These are phyloP conservation scores for Malacoctenus gilli DNA, from an alignment of 2,797 vertebrate genomes.

Conservation along the genomic window DNA sequence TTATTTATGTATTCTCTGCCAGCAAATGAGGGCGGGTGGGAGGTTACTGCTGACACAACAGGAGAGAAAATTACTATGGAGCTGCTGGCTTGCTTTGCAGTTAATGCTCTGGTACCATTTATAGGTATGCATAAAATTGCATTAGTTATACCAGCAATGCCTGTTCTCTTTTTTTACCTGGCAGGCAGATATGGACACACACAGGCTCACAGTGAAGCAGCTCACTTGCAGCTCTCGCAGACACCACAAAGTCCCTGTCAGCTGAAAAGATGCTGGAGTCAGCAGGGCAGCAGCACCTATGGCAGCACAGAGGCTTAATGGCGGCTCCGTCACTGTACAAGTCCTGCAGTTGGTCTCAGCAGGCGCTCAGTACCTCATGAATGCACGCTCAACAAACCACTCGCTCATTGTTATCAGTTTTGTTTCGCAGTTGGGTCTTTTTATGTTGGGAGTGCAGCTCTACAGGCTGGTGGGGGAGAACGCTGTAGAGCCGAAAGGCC, in stretches of 20 bases:
- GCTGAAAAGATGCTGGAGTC: constrained; percentile 67
- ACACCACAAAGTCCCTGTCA: constrained; percentile 59
- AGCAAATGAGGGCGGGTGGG: constrained; percentile 23
- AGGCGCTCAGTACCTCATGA: constrained; percentile 40
- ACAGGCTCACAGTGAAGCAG: background rate
- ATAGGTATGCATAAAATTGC: constrained; percentile 1
- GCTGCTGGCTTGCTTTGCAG: background rate
- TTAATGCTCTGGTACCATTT: constrained; percentile 19
- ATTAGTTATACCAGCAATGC: background rate
- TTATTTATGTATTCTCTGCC: constrained; percentile 63
- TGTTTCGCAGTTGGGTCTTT: background rate
- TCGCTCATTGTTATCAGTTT: background rate
- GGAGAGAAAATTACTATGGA: constrained; percentile 21
- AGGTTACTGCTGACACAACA: constrained; percentile 35
- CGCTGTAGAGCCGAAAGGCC: too few species aligned
- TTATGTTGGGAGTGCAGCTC: too few species aligned
- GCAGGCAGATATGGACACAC: constrained; percentile 9
- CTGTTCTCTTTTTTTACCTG: background rate
- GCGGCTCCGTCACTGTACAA: constrained; percentile 25
- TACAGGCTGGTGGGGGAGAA: too few species aligned
- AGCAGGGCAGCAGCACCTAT: constrained; percentile 50
- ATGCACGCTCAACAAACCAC: constrained; percentile 20
- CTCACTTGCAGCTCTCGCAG: constrained; percentile 34
- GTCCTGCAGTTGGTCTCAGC: constrained; percentile 21
- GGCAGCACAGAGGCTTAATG: constrained; percentile 53